Conservation (phyloP, 37 sponge, comb jelly and placozoan genomes). For the Ephydatia muelleri region DNA sequence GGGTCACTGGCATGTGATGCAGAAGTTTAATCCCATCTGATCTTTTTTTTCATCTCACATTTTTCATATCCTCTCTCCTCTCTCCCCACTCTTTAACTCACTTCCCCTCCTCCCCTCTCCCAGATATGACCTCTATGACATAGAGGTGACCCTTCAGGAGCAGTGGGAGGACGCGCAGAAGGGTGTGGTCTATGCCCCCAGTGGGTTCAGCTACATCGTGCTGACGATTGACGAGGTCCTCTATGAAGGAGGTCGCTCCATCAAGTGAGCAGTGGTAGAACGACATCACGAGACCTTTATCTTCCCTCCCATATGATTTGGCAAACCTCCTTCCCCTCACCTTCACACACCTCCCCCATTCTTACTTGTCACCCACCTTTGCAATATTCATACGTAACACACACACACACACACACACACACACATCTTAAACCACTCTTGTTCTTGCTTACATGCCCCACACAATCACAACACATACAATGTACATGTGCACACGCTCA, state of each 20-base stretch:
- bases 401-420: too few relatives aligned
- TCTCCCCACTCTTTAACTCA: background rate
- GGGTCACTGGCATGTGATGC: background rate
- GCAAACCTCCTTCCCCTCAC: too few relatives aligned
- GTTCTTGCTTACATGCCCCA: background rate
- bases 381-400: too few relatives aligned
- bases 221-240: slow-evolving; percentile 61
- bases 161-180: background rate
- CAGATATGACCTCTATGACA: slow-evolving; percentile 77
- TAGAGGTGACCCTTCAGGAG: slow-evolving; percentile 5
- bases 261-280: slow-evolving; percentile 35
- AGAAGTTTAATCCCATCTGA: background rate
- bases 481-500: background rate
- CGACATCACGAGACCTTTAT: too few relatives aligned
- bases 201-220: slow-evolving; percentile 38
- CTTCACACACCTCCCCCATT: too few relatives aligned
- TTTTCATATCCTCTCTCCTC: background rate
- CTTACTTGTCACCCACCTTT: too few relatives aligned
- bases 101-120: background rate
- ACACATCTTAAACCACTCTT: background rate
- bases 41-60: background rate
- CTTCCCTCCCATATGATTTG: too few relatives aligned
- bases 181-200: slow-evolving; percentile 23
- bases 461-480: background rate
- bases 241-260: slow-evolving; percentile 63